These are phyloP conservation scores for Petrosia ficiformis DNA, from an alignment of 37 sponge, comb jelly and placozoan genomes.

Conservation along the genomic window DNA sequence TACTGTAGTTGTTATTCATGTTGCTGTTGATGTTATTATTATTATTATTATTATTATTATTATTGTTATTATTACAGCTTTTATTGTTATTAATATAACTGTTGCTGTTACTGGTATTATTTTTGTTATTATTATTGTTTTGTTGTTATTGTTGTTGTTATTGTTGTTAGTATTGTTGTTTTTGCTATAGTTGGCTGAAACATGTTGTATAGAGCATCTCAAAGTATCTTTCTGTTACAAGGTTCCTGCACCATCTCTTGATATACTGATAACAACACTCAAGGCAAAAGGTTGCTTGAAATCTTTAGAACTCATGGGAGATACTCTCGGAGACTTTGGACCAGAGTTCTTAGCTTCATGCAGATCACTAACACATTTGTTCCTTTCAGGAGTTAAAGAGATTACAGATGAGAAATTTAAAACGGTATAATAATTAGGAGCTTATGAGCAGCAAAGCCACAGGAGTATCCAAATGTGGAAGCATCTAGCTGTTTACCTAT, in stretches of 20 bases:
- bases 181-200: slow-evolving; percentile 53
- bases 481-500: no score
- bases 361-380: slow-evolving; percentile 37
- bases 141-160: no score
- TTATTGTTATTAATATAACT: no score
- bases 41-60: neutral
- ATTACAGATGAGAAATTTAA: slow-evolving; percentile 36
- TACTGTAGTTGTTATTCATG: no score
- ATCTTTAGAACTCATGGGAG: slow-evolving; percentile 22
- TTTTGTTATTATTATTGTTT: no score
- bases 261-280: slow-evolving; percentile 30
- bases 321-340: slow-evolving; percentile 11
- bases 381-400: slow-evolving; percentile 46
- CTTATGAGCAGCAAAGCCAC: no score
- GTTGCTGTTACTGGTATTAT: no score
- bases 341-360: slow-evolving; percentile 34
- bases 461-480: no score
- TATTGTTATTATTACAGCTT: neutral
- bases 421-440: no score
- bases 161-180: no score
- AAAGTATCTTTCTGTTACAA: slow-evolving; percentile 66
- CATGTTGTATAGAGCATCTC: slow-evolving; percentile 29
- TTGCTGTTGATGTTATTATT: neutral
- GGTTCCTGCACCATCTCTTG: slow-evolving; percentile 19
- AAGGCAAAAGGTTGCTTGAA: slow-evolving; percentile 34